These are phyloP conservation scores for Drosophila robusta DNA, from an alignment of 2,888 invertebrate genomes.

Conservation along the genomic window DNA sequence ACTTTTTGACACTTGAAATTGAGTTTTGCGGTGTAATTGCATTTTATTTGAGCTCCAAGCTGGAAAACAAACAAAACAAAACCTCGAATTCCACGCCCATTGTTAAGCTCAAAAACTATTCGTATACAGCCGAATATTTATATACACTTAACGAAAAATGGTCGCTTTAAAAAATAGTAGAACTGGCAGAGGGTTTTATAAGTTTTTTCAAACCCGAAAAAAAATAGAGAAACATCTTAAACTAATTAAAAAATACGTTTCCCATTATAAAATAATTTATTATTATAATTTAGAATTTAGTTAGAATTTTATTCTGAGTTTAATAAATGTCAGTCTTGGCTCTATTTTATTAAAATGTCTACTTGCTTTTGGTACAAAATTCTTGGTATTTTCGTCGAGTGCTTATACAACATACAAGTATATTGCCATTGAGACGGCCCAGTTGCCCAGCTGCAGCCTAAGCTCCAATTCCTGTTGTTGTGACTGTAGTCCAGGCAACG, in stretches of 20 bases:
- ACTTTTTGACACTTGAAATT: conserved; percentile 80
- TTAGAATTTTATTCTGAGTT: no score
- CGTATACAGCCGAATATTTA: not conserved
- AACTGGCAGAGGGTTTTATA: no score
- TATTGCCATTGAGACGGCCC: not conserved
- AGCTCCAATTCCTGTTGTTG: not conserved
- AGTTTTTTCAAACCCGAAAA: no score
- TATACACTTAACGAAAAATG: no score
- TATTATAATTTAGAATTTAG: no score
- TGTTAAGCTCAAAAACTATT: conserved; percentile 7
- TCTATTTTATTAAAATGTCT: not conserved
- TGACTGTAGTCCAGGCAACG: not conserved
- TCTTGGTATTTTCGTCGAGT: not conserved
- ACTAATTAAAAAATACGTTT: no score
- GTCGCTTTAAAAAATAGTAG: no score
- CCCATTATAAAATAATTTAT: no score
- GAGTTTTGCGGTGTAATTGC: conserved; percentile 81
- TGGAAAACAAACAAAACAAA: conserved; percentile 52
- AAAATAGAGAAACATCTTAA: no score
- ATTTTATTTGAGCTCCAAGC: conserved; percentile 73
- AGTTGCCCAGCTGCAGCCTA: not conserved
- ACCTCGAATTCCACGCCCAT: conserved; percentile 28
- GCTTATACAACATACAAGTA: not conserved
- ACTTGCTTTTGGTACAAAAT: not conserved
- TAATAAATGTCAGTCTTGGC: no score